These are phyloP conservation scores for Scaeva pyrastri DNA, from an alignment of 2,888 invertebrate species.

Conservation along the genomic window DNA sequence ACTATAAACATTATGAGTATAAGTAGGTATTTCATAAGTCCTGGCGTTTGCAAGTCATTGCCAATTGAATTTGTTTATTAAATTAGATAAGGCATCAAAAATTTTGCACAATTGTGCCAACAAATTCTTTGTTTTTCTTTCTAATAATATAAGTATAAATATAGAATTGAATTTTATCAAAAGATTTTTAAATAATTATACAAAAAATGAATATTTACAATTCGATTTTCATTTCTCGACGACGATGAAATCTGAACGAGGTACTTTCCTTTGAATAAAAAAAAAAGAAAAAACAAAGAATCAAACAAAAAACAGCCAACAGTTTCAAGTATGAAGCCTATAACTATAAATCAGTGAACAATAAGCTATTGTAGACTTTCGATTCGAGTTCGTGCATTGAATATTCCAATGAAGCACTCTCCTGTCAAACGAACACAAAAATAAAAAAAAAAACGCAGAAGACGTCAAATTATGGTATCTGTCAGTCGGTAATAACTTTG, in stretches of 20 bases:
- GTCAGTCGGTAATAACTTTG: conserved; percentile 64
- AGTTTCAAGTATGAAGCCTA: conserved; percentile 19
- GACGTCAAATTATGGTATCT: conserved; percentile 60
- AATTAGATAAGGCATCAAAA: conserved; percentile 8
- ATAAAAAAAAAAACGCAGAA: conserved; percentile 26
- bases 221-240: conserved; percentile 14
- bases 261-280: conserved; percentile 10
- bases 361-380: conserved; percentile 62
- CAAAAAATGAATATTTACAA: too few species aligned
- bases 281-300: neutral
- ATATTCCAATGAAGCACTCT: conserved; percentile 48
- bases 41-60: neutral
- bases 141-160: neutral
- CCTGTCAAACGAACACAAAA: conserved; percentile 23
- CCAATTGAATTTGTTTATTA: neutral
- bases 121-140: neutral
- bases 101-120: conserved; percentile 13
- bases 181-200: too few species aligned
- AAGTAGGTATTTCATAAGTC: neutral
- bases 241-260: conserved; percentile 18
- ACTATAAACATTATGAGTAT: too few species aligned
- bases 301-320: neutral
- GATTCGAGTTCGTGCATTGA: conserved; percentile 65
- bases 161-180: neutral
- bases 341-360: conserved; percentile 57